These are phyloP conservation scores for Lepisosteus oculatus DNA, from an alignment of 2,113 vertebrate species.

Conservation along the genomic window DNA sequence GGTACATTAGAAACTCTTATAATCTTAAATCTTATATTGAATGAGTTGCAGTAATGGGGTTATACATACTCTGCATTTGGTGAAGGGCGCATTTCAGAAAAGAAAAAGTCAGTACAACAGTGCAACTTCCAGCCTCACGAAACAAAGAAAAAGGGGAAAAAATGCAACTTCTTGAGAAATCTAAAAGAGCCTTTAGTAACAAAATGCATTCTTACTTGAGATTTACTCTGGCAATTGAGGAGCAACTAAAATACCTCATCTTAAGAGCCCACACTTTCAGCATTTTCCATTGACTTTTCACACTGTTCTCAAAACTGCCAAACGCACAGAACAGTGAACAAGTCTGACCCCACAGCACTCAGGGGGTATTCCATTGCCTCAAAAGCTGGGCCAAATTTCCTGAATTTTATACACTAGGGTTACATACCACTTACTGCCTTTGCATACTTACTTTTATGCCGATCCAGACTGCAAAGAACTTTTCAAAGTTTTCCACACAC, in stretches of 20 bases:
- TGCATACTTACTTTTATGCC: neutral
- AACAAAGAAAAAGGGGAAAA: no score
- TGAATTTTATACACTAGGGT: constrained; percentile 4
- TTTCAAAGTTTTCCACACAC: neutral
- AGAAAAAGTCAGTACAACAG: no score
- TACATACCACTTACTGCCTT: neutral
- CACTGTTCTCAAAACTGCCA: neutral
- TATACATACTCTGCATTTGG: no score
- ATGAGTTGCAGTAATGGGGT: no score
- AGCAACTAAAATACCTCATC: neutral
- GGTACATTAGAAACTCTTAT: no score
- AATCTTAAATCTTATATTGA: no score
- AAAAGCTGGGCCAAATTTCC: constrained; percentile 7
- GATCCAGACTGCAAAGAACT: neutral
- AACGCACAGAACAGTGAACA: neutral
- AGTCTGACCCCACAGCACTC: constrained; percentile 4
- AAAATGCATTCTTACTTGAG: neutral
- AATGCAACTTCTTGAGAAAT: no score
- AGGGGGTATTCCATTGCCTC: constrained; percentile 1
- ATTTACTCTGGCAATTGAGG: neutral
- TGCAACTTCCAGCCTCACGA: no score
- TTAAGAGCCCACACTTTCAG: neutral
- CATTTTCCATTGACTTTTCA: neutral
- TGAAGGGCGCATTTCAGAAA: no score
- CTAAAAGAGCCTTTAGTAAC: no score